phyloP scores from a whole-genome alignment of 2,888 invertebrate species.

The Hirtodrosophila confusa region DNA sequence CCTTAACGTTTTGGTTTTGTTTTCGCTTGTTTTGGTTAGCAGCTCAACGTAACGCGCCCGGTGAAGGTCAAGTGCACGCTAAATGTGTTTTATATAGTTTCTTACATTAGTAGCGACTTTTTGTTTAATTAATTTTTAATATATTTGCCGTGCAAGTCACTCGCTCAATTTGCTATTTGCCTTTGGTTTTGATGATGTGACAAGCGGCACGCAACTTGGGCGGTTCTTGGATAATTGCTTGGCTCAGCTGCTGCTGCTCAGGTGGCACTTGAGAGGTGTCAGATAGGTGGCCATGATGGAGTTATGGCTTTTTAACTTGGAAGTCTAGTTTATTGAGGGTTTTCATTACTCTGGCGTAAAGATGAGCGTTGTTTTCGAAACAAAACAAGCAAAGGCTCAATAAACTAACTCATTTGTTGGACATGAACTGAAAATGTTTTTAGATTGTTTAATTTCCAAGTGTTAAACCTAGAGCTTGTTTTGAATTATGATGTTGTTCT shows the following conservation, averaged over 20 bases:
- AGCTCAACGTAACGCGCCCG: constrained; percentile 40
- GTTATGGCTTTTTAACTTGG: constrained; percentile 3
- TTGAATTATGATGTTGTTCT: too few species aligned
- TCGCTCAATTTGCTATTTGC: constrained; percentile 19
- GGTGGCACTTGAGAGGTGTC: constrained; percentile 18
- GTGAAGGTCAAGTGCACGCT: constrained; percentile 73
- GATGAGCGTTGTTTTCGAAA: background rate
- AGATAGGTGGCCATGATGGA: constrained; percentile 26
- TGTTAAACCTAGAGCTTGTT: too few species aligned
- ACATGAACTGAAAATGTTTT: too few species aligned
- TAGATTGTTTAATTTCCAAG: too few species aligned
- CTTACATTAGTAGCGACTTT: constrained; percentile 68
- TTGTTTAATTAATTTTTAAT: constrained; percentile 79
- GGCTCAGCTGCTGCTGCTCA: constrained; percentile 15
- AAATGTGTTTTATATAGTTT: constrained; percentile 75
- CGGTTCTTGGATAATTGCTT: constrained; percentile 64
- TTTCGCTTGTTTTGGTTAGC: constrained; percentile 48
- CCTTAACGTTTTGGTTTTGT: constrained; percentile 23
- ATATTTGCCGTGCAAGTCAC: constrained; percentile 53
- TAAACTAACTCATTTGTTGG: too few species aligned
- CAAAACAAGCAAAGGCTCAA: too few species aligned
- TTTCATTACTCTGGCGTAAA: background rate
- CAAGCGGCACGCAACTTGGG: constrained; percentile 70
- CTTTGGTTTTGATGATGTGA: constrained; percentile 59
- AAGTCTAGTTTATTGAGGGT: constrained; percentile 15